A percentile compares a stretch with the other conserved stretches of the same genome.
These are phyloP conservation scores for Electrona antarctica DNA, from an alignment of 2,113 vertebrate genomes.

Conservation along the genomic window DNA sequence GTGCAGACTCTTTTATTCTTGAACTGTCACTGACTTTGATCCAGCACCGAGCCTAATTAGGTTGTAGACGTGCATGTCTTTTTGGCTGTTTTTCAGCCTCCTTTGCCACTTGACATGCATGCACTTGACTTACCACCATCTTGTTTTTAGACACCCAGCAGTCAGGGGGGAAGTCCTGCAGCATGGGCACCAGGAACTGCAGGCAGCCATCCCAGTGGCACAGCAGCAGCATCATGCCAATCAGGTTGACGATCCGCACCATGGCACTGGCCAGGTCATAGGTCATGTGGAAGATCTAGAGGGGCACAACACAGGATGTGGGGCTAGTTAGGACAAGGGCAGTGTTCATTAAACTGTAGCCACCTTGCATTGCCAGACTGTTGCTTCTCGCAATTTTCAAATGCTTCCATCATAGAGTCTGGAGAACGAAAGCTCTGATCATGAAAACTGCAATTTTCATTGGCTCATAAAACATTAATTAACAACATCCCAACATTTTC, in stretches of 20 bases:
- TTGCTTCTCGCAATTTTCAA: neutral
- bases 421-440: no score
- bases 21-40: no score
- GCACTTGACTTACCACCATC: conserved; percentile 91
- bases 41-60: no score
- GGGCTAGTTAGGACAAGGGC: conserved; percentile 24
- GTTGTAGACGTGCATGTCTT: no score
- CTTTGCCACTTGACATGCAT: no score
- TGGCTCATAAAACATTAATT: no score
- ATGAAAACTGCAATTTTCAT: no score
- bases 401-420: no score
- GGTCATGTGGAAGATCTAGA: conserved; percentile 99
- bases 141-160: conserved; percentile 98
- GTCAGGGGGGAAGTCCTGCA: conserved; percentile 95
- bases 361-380: neutral
- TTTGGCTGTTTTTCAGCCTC: no score
- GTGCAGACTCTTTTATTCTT: no score
- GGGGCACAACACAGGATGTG: conserved; percentile 13
- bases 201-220: conserved; percentile 99
- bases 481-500: no score
- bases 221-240: conserved; percentile 97
- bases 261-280: conserved; percentile 97
- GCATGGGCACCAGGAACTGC: conserved; percentile 98
- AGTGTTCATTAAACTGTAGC: conserved; percentile 20
- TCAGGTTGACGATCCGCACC: conserved; percentile 94